Conservation (phyloP, 2,113 vertebrate genomes). For the Ceyx melanurus region DNA sequence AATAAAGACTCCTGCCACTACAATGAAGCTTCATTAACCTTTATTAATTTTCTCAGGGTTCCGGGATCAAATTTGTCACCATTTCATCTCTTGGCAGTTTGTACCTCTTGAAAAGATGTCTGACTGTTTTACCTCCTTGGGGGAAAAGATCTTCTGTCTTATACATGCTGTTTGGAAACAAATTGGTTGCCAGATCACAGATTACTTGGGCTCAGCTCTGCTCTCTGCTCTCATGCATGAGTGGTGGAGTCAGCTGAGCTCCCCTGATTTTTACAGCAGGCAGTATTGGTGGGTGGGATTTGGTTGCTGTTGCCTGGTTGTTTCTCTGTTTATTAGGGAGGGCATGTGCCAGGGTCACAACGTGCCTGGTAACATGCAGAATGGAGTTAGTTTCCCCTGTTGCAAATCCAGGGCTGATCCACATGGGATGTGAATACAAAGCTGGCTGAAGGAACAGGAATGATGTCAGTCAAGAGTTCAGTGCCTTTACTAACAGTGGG, state of each 20-base stretch:
- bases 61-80: conserved; percentile 34
- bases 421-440: background rate
- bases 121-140: conserved; percentile 25
- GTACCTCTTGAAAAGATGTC: conserved; percentile 27
- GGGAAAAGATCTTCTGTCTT: conserved; percentile 2
- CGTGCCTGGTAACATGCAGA: background rate
- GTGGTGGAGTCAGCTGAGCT: background rate
- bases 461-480: background rate
- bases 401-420: background rate
- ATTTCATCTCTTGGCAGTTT: conserved; percentile 17
- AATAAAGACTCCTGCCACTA: conserved; percentile 26
- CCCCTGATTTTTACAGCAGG: background rate
- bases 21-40: conserved; percentile 61
- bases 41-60: conserved; percentile 57
- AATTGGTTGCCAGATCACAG: conserved; percentile 29
- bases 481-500: background rate
- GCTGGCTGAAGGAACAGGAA: background rate
- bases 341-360: background rate
- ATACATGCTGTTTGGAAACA: conserved; percentile 59
- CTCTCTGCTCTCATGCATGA: background rate
- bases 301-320: background rate
- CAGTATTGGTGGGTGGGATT: background rate
- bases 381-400: background rate
- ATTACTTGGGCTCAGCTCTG: background rate
- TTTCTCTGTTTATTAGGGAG: background rate